phyloP scores from a whole-genome alignment of 2,113 vertebrate genomes.

The Rhizomys pruinosus region DNA sequence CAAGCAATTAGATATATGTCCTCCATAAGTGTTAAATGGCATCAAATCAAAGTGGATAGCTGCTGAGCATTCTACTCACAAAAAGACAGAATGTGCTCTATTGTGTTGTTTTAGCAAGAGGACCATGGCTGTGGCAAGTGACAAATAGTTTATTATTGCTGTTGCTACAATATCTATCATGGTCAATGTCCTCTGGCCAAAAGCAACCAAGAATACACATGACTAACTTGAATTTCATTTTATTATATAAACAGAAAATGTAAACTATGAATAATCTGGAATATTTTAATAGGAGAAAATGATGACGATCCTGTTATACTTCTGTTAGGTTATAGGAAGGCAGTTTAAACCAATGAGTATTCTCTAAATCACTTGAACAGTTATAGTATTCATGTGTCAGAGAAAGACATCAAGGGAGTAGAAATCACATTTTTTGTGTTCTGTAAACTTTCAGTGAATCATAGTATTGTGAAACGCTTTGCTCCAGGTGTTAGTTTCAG shows the following conservation, averaged over 20 bases:
- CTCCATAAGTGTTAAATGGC: neutral
- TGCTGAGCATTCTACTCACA: neutral
- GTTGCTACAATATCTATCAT: neutral
- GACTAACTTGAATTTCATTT: neutral
- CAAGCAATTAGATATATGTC: too few relatives aligned
- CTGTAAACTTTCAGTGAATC: neutral
- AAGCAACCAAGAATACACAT: neutral
- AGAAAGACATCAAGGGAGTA: neutral
- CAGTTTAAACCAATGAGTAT: neutral
- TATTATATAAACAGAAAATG: neutral
- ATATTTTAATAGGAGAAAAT: neutral
- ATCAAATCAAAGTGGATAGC: rapidly evolving
- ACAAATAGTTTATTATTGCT: neutral
- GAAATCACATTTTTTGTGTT: neutral
- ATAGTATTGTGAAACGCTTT: neutral
- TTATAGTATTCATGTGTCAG: neutral
- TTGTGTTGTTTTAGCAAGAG: neutral
- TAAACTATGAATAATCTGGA: neutral
- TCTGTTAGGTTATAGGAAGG: too few relatives aligned
- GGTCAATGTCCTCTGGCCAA: neutral
- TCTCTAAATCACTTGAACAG: neutral
- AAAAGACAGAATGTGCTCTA: neutral
- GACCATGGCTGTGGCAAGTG: neutral
- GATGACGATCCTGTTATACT: neutral
- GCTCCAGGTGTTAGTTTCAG: neutral